Evolutionary conservation across 2,113 vertebrate genomes (phyloP), one percentile per base, ranked within the genome.

Genomic region (Thalassoma bifasciatum): DNA sequence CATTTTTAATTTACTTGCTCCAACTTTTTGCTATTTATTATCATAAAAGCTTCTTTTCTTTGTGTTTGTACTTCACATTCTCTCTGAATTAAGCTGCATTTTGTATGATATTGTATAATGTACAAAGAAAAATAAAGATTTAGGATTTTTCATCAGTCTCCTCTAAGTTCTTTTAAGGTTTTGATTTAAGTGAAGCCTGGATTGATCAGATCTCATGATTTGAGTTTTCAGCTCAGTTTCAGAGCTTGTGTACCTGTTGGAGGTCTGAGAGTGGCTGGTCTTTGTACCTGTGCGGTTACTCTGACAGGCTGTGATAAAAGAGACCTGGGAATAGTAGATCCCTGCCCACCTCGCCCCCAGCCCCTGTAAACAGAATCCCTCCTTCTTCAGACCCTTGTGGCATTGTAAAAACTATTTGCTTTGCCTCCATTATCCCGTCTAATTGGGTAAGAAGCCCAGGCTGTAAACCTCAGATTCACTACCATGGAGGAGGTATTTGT

Each of bases 321-420:
- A 90, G 79, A 81, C 17, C 14, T 40, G 81, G 83, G 86, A 90
- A 75, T 77, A 69, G 47, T 17, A n/a, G 42, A 54, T 75, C 74
- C 66, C 72, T 66, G 57, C 64, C 69, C 66, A 38, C 73, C 69
- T 61, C 22, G 13, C 54, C 40, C 34, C 26, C 16, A 75, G 80
- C 56, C 34, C 52, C 61, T 59, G 66, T 56, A 72, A 90, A 83
- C 81, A 85, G 67, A 85, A 46, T 75, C 81, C 80, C 83, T 86
- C 72, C 86, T 80, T 82, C 73, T 64, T 46, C 66, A 83, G 79
- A 86, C 88, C 82, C 82, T 78, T 64, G 83, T 86, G 89, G 91
- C 66, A 66, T 91, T 89, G 88, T 93, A 93, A 92, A 93, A 93
- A 69, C 79, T 69, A 12, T 60, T 83, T 86, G 83, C 75, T 88